These are phyloP conservation scores for Aspidoscelis tigris DNA, from an alignment of 2,113 vertebrate species.

Conservation along the genomic window DNA sequence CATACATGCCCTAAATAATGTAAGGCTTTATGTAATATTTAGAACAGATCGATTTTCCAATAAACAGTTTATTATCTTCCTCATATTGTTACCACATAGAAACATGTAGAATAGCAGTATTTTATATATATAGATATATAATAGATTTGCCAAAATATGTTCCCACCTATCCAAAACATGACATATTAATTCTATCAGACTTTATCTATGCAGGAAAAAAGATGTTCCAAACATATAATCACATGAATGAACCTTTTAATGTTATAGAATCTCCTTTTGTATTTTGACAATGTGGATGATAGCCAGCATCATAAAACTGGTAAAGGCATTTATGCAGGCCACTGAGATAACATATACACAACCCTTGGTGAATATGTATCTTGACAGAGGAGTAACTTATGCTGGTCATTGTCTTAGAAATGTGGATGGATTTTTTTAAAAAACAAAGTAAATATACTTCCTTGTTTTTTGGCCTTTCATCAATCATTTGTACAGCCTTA, in stretches of 20 bases:
- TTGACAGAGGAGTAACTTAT: slow-evolving; percentile 17
- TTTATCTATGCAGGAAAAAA: neutral
- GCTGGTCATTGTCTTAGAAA: slow-evolving; percentile 9
- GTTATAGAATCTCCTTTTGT: neutral
- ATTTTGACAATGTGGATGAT: neutral
- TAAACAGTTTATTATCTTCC: neutral
- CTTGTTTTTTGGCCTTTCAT: slow-evolving; percentile 23
- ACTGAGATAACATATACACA: slow-evolving; percentile 10
- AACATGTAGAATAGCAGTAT: neutral
- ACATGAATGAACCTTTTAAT: neutral
- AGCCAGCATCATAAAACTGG: neutral
- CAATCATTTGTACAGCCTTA: slow-evolving; percentile 42
- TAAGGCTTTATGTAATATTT: neutral
- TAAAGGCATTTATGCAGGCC: neutral
- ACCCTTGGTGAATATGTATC: slow-evolving; percentile 15
- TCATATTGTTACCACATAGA: neutral
- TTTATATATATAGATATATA: neutral
- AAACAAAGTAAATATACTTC: slow-evolving; percentile 37
- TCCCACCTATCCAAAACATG: neutral
- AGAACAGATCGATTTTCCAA: neutral
- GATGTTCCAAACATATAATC: neutral
- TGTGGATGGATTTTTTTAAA: neutral
- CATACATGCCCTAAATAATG: too few species aligned
- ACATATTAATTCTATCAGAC: neutral
- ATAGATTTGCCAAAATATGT: neutral